These are phyloP conservation scores for Plemyria rubiginata DNA, from an alignment of 2,888 invertebrate genomes.

Conservation along the genomic window DNA sequence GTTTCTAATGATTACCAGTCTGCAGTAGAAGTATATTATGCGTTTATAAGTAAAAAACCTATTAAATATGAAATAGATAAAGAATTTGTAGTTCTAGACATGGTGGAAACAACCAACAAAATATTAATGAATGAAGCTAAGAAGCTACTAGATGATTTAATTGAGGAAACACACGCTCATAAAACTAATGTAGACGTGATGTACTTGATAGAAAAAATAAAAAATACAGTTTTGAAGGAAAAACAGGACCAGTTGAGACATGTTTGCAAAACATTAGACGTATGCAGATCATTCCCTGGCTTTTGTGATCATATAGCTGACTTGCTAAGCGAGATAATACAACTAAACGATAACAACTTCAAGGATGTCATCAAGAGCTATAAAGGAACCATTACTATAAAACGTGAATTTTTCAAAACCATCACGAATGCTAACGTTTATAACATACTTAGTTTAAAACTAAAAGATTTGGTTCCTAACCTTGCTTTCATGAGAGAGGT, in stretches of 20 bases:
- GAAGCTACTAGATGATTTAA: conserved; percentile 7
- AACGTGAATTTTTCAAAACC: conserved; percentile 41
- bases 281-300: conserved; percentile 55
- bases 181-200: neutral
- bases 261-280: conserved; percentile 44
- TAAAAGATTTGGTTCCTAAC: conserved; percentile 26
- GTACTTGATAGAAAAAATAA: conserved; percentile 9
- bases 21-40: conserved; percentile 20
- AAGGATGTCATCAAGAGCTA: conserved; percentile 30
- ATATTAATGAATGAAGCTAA: conserved; percentile 19
- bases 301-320: conserved; percentile 52
- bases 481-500: conserved; percentile 37
- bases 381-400: conserved; percentile 27
- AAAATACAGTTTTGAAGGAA: conserved; percentile 12
- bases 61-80: conserved; percentile 14
- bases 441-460: conserved; percentile 34
- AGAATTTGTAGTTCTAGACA: conserved; percentile 25
- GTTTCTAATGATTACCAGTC: conserved; percentile 10
- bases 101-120: conserved; percentile 26
- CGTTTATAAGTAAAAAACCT: conserved; percentile 14
- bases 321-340: conserved; percentile 48
- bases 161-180: neutral
- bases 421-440: conserved; percentile 44
- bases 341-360: conserved; percentile 46
- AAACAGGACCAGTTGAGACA: conserved; percentile 42